phyloP scores from a whole-genome alignment of 2,888 invertebrate genomes.

The Gisinianus flammeolus region DNA sequence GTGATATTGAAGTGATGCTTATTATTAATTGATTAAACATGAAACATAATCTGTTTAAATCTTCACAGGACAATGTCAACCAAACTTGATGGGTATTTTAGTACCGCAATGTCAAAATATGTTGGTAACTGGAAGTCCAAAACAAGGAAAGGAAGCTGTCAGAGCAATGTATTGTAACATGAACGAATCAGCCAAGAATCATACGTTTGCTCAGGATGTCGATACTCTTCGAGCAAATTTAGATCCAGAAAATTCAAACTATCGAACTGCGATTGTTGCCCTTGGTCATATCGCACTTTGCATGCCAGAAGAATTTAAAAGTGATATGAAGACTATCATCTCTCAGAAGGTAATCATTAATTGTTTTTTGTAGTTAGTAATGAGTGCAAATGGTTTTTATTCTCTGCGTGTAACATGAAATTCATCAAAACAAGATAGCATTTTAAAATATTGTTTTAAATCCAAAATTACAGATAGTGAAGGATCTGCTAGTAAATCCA shows the following conservation, averaged over 20 bases:
- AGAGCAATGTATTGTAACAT: conserved; percentile 88
- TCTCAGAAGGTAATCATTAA: conserved; percentile 85
- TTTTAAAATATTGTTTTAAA: too few relatives aligned
- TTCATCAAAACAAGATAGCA: conserved; percentile 9
- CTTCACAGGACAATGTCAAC: conserved; percentile 73
- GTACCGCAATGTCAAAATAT: conserved; percentile 87
- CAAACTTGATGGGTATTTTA: conserved; percentile 76
- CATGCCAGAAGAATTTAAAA: conserved; percentile 86
- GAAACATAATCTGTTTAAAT: background rate
- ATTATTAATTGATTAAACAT: background rate
- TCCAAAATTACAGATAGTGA: conserved; percentile 74
- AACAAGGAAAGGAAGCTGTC: conserved; percentile 96
- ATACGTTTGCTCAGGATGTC: conserved; percentile 55
- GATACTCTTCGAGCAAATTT: conserved; percentile 72
- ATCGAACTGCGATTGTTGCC: conserved; percentile 91
- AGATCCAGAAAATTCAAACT: conserved; percentile 76
- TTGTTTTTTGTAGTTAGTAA: conserved; percentile 25
- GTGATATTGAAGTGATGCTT: background rate
- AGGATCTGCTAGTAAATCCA: conserved; percentile 80
- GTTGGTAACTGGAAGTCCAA: conserved; percentile 86
- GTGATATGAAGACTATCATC: conserved; percentile 91
- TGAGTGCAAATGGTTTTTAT: background rate
- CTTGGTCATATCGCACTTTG: conserved; percentile 93
- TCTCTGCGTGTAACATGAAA: conserved; percentile 14
- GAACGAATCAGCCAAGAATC: conserved; percentile 61